Evolutionary conservation across 2,888 invertebrate genomes (phyloP), one percentile per base, ranked within the genome.

Genomic region (Xestia sexstrigata): DNA sequence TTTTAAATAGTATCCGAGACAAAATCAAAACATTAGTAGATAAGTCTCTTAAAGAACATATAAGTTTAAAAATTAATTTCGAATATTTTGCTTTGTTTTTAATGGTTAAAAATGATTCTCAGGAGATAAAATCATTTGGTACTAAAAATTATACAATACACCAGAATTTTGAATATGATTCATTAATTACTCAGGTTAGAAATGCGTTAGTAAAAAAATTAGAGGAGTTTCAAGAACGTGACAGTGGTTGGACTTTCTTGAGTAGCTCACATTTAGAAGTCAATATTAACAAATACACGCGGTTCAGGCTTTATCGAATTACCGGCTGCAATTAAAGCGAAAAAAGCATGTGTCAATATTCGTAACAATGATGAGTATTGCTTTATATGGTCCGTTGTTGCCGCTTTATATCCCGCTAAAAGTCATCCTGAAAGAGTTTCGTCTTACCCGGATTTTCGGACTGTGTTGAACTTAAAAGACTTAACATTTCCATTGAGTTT

Each of bases 161-260:
- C n/a, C 55, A 26, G 55, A 58, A 26, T 58, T 58, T 26, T 58
- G 55, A 58, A 65, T 45, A n/a, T 65, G 65, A 65, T 65, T 65
- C 23, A 65, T 42, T 65, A 42, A 15, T 65, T n/a, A n/a, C 39
- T 45, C 42, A 65, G 45, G 65, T 65, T 5, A 65, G 35, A 58
- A 62, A 35, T 20, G 35, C 35, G 35, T 62, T 62, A 62, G 35
- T 3, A 67, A 49, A 67, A 49, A 49, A 49, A 20, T 30, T 67
- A 26, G 67, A 67, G 49, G 67, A 67, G 30, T 67, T 67, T 67
- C 49, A 67, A n/a, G 67, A 47, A 15, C 66, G 26, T 3, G 66
- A 66, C 45, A 67, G 47, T 67, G 67, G 67, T 20, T 67, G 67
- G 67, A 68, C 68, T 17, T 68, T 68, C 26, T 68, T 68, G 35